Evolutionary conservation across 2,797 vertebrate species (phyloP), one percentile per base, ranked within the genome.

Genomic region (Calcarius lapponicus): DNA sequence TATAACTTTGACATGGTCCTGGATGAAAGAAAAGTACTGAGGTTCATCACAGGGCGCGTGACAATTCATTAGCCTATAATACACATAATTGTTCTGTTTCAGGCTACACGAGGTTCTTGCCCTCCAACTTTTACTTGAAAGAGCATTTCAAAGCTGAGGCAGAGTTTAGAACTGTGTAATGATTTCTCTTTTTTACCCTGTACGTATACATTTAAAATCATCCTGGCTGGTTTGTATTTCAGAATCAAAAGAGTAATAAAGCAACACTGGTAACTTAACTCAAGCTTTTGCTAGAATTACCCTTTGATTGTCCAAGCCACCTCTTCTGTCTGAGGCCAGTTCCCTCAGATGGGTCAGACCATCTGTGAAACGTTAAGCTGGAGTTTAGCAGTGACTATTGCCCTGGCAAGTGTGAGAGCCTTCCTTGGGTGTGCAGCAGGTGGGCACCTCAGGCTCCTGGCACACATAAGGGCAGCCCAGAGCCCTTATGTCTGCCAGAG

Each of bases 1-100:
- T 98, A 98, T 14, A 98, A 94, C 42, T 98, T 97, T 21, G 97
- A 93, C 97, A 98, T 98, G 56, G 98, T 92, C 98, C 98, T 98
- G 82, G 61, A 51, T 36, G 64, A 88, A 90, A 89, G 28, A 69
- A 89, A 62, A 6, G 42, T 11, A 13, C 3, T 7, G 4, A 11
- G 4, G 22, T 50, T 85, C 60, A 53, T 53, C 56, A 56, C 16
- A 26, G 20, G 17, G 32, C 40, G 61, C 12, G 2, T 24, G n/a
- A 56, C 25, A 73, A 40, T 71, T 76, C 34, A n/a, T 2, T 60
- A 3, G 11, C 18, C 76, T 71, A 3, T 4, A 31, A 5, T 8
- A 50, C 13, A 50, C 2, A 0, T 2, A 43, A 75, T 11, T 4
- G 1, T 20, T 78, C 53, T 69, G 7, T 65, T 92, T 76, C 47